Base-by-base conservation (phyloP, 2,888 invertebrate genomes). In the Rotaria macrura region DNA sequence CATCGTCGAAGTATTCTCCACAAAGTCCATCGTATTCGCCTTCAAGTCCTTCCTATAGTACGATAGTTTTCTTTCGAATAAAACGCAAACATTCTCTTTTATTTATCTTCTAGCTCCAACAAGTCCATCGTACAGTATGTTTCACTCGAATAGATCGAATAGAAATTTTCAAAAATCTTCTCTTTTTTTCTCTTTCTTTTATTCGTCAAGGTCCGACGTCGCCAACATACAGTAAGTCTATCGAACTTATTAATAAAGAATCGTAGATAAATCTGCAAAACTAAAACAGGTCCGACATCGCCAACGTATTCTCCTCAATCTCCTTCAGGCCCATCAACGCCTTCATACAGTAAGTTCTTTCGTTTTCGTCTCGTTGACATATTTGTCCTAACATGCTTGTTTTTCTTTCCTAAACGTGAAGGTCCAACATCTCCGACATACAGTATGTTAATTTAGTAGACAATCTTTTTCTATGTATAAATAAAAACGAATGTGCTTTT, bases 31-130 rank as follows among this genome's bases (percentile, higher is more conserved):
- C 88, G 83, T 90, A 90, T 87, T 84, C 84, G 14, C 85, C 85
- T 25, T 83, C 83, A 65, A 94, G 94, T 89, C 95, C 95, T 0
- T 94, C 94, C 0, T 94, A 94, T 40, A 93, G 65, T 65, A 65
- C 20, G 34, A 34, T 25, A 25, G 7, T 20, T 20, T 52, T 57
- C 14, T 29, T 25, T 54, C 25, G n/a, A n/a, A n/a, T n/a, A n/a
- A 54, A 54, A 54, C 0, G 4, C 17, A 29, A 34, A 34, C 1
- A 20, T 5, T 65, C 12, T 65, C 0, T 34, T 17, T 17, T 65
- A 12, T 20, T 34, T 65, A n/a, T 9, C 12, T 65, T 34, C 38
- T 34, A 65, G 65, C 65, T 10, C 65, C 65, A 65, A 79, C 79
- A 40, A 79, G 79, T 79, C 79, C 79, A 79, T 43, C 43, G 12